Evolutionary conservation across 2,888 invertebrate genomes (phyloP).

Genomic region (Brachypterus glaber): DNA sequence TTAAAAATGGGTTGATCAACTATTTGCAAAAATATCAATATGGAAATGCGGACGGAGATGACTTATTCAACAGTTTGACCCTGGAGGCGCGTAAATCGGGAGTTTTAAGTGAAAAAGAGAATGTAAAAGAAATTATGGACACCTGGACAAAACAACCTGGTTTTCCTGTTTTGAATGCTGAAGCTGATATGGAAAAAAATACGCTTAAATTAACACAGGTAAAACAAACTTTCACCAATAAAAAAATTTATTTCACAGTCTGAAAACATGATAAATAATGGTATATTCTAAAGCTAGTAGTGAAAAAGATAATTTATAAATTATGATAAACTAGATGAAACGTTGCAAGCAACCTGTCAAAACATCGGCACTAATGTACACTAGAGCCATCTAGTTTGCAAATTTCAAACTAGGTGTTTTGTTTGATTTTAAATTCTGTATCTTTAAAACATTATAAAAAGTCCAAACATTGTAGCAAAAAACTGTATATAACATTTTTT

Average conservation of each 20-base stretch:
- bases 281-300: too few species aligned
- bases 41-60: slow-evolving; percentile 53
- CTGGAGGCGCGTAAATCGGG: slow-evolving; percentile 43
- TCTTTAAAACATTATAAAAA: too few species aligned
- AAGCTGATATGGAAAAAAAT: slow-evolving; percentile 38
- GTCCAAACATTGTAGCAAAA: not conserved
- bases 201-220: slow-evolving; percentile 40
- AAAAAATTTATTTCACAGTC: too few species aligned
- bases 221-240: slow-evolving; percentile 7
- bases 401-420: too few species aligned
- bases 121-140: slow-evolving; percentile 54
- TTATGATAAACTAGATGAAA: too few species aligned
- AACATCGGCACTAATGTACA: too few species aligned
- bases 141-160: slow-evolving; percentile 60
- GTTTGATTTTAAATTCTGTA: too few species aligned
- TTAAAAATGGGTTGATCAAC: slow-evolving; percentile 45
- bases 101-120: slow-evolving; percentile 36
- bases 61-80: slow-evolving; percentile 59
- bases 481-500: too few species aligned
- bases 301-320: too few species aligned
- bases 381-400: too few species aligned
- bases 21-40: slow-evolving; percentile 47
- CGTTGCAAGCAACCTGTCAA: too few species aligned
- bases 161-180: slow-evolving; percentile 54
- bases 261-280: too few species aligned